A percentile compares a stretch with the other conserved stretches of the same genome.
Evolutionary conservation across 2,888 invertebrate genomes (phyloP).

Genomic region (Drosophila formosana): DNA sequence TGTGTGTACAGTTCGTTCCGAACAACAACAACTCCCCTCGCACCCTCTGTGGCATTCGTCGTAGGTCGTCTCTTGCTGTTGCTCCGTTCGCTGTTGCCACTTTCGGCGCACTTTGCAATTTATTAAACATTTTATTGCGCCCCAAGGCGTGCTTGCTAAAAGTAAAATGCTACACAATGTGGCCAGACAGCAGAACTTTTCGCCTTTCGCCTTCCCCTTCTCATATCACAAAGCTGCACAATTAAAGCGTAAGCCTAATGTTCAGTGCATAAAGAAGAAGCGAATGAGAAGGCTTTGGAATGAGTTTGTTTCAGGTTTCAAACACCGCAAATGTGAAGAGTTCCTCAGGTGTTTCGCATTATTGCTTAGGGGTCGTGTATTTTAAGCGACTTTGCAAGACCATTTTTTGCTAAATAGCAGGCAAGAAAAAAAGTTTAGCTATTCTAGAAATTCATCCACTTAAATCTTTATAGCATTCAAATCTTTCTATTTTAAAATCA

Average conservation of each 20-base stretch:
- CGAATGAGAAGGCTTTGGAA: constrained; percentile 4
- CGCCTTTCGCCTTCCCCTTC: not conserved
- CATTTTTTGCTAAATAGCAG: not conserved
- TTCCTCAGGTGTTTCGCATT: constrained; percentile 27
- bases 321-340: constrained; percentile 27
- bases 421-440: not conserved
- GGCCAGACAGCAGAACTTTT: constrained; percentile 44
- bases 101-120: constrained; percentile 74
- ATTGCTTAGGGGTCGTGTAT: constrained; percentile 16
- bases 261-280: constrained; percentile 24
- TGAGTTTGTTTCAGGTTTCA: not conserved
- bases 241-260: constrained; percentile 38
- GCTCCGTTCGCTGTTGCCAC: constrained; percentile 44
- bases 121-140: constrained; percentile 79
- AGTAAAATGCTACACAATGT: constrained; percentile 57
- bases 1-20: constrained; percentile 7
- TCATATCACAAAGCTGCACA: constrained; percentile 28
- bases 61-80: not conserved
- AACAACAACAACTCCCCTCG: not conserved
- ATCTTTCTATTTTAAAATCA: too few species aligned
- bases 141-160: constrained; percentile 70
- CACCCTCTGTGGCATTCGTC: not conserved
- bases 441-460: not conserved
- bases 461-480: too few species aligned
- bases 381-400: not conserved